Conservation (phyloP, 2,797 vertebrate species). For the Sebastes oblongus region DNA sequence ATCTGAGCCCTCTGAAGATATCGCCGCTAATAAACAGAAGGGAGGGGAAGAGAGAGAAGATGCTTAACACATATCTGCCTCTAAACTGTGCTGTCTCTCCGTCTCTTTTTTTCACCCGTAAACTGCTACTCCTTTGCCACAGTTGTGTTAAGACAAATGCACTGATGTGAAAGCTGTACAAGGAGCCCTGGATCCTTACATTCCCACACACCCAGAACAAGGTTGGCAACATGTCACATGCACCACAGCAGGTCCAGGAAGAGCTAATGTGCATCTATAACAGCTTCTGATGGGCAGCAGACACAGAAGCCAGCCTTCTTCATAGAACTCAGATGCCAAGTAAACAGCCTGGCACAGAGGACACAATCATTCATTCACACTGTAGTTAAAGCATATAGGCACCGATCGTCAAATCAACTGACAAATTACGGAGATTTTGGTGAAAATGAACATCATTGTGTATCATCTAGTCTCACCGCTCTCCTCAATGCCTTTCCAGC, state of each 20-base stretch:
- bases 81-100: constrained; percentile 46
- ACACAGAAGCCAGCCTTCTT: neutral
- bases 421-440: neutral
- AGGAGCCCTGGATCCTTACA: constrained; percentile 53
- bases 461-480: neutral
- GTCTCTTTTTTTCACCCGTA: neutral
- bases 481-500: neutral
- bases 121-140: constrained; percentile 9
- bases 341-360: neutral
- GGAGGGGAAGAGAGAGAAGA: neutral
- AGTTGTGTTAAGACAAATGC: constrained; percentile 12
- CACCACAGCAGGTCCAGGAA: constrained; percentile 30
- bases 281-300: constrained; percentile 17
- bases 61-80: neutral
- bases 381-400: neutral
- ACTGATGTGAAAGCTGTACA: constrained; percentile 39
- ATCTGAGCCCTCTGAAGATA: constrained; percentile 31
- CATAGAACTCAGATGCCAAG: neutral
- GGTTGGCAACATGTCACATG: constrained; percentile 34
- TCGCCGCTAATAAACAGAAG: neutral
- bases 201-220: constrained; percentile 24
- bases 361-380: neutral
- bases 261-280: constrained; percentile 20
- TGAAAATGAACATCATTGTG: neutral
- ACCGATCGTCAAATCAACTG: neutral